Evolutionary conservation across 2,888 invertebrate genomes (phyloP), one percentile per base, ranked within the genome.

Genomic region (Elysia crispata): DNA sequence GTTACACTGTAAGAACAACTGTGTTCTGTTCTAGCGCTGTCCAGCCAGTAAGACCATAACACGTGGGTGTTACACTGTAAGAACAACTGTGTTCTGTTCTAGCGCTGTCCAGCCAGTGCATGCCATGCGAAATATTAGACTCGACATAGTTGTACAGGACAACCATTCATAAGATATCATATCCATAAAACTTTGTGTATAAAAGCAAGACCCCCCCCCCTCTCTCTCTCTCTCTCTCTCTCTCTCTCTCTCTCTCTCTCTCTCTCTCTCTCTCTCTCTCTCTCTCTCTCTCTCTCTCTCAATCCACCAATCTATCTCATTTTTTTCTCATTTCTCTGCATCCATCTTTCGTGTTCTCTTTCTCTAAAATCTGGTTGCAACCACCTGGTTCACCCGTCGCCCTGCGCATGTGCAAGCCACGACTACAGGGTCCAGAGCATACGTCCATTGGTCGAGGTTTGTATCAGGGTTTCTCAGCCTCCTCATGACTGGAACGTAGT

Each of bases 201-300:
- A 41, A 18, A 31, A 15, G 20, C 23, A 41, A 41, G 13, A 31
- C 54, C 70, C 25, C 54, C 30, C 54, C 25, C 54, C 54, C 54
- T 54, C 54, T 49, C 73, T 60, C 33, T 74, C 60, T 33, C 31
- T 20, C 31, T 31, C 30, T 69, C 69, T 54, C 30, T 66, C 41
- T 66, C 28, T 28, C 50, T 41, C 66, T 76, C 41, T 28, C 66
- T 66, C 50, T 41, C 74, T 57, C 41, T 54, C 57, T 77, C 1
- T 33, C 60, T 77, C 77, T 70, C 33, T 60, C 60, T 57, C 41
- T 76, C n/a, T 41, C 64, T 60, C 74, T 74, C 30, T 30, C 57
- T 74, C 74, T 74, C 30, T 60, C 57, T 60, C 74, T 74, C 30
- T 60, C 57, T 60, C 57, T 74, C n/a, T 60, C 31, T 74, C 60